Percentiles rank a stretch among this genome's conserved stretches.
phyloP scores from a whole-genome alignment of 2,888 invertebrate species.

The Dendrolimus houi region DNA sequence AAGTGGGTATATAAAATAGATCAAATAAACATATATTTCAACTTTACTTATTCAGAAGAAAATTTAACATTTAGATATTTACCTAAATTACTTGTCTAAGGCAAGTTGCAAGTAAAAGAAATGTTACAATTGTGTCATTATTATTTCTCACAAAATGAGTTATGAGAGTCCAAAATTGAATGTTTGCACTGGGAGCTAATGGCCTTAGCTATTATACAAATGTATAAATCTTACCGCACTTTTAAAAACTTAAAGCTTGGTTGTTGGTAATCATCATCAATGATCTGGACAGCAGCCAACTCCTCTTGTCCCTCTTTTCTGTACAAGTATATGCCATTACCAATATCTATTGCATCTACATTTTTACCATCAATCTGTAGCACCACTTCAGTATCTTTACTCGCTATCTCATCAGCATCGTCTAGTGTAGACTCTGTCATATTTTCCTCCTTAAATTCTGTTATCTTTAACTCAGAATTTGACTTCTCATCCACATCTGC shows the following conservation, averaged over 20 bases:
- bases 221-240: constrained; percentile 53
- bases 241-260: constrained; percentile 65
- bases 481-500: constrained; percentile 47
- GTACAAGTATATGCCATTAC: constrained; percentile 66
- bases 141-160: background rate
- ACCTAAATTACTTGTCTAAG: too few relatives aligned
- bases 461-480: constrained; percentile 27
- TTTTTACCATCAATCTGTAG: constrained; percentile 67
- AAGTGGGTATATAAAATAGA: too few relatives aligned
- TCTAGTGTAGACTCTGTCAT: constrained; percentile 26
- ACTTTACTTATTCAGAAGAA: too few relatives aligned
- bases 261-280: constrained; percentile 50
- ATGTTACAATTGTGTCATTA: too few relatives aligned
- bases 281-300: constrained; percentile 63
- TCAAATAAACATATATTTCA: too few relatives aligned
- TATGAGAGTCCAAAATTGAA: background rate
- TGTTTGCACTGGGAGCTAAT: too few relatives aligned
- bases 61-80: too few relatives aligned
- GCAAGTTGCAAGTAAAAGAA: too few relatives aligned
- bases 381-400: constrained; percentile 60
- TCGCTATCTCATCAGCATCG: constrained; percentile 35
- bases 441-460: constrained; percentile 25
- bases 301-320: constrained; percentile 59
- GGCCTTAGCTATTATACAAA: too few relatives aligned
- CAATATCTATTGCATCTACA: constrained; percentile 68